Percentiles rank a stretch among this genome's conserved stretches.
Conservation (phyloP, 2,888 invertebrate species). For the Ischnura elegans region DNA sequence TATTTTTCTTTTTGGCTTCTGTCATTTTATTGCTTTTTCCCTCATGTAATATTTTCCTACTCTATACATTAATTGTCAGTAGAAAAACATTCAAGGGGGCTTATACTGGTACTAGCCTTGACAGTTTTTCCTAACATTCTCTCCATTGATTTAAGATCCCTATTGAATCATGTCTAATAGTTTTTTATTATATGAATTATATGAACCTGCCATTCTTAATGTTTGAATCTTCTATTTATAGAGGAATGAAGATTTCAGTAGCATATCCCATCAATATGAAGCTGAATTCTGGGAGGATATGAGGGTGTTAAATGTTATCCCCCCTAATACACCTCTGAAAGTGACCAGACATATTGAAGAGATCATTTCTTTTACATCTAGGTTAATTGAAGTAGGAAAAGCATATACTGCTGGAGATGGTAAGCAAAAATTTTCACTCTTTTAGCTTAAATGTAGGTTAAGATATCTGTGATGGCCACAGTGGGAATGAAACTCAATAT, state of each 20-base stretch:
- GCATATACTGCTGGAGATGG: conserved; percentile 87
- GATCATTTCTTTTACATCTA: conserved; percentile 87
- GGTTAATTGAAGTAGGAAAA: conserved; percentile 82
- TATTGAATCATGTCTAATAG: neutral
- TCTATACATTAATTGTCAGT: no score
- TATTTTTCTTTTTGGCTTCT: no score
- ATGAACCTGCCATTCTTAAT: neutral
- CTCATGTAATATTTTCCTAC: no score
- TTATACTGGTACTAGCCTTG: no score
- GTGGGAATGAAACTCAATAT: neutral
- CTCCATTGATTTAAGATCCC: neutral
- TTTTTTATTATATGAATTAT: neutral
- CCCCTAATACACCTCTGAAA: conserved; percentile 86
- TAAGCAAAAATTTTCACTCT: conserved; percentile 73
- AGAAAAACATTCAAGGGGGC: no score
- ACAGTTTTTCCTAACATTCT: no score
- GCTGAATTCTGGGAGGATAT: conserved; percentile 91
- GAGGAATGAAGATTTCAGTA: conserved; percentile 80
- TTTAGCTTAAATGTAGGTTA: neutral
- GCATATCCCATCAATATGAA: conserved; percentile 85
- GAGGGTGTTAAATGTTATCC: conserved; percentile 84
- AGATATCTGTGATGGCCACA: neutral
- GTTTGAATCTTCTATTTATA: neutral
- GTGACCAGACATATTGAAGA: conserved; percentile 91
- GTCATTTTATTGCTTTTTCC: no score